phyloP scores from a whole-genome alignment of 2,113 vertebrate genomes.

The Bungarus multicinctus region DNA sequence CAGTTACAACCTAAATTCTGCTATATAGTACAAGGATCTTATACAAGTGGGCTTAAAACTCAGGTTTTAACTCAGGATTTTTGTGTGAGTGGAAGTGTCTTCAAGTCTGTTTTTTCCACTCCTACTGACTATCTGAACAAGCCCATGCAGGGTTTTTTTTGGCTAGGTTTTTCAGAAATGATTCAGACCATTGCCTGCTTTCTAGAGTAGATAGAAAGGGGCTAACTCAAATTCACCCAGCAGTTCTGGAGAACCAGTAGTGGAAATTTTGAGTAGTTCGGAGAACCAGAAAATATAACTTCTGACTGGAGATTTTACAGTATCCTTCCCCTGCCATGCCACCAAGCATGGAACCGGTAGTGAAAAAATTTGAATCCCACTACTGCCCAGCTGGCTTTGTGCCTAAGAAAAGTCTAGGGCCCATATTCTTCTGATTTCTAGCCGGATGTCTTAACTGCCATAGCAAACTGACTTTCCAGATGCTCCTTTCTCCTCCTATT shows the following conservation, averaged over 20 bases:
- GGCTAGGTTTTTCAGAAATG: neutral
- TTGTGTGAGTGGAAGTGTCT: neutral
- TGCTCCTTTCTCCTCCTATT: neutral
- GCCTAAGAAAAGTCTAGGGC: neutral
- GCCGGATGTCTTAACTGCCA: neutral
- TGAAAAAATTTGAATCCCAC: too few species aligned
- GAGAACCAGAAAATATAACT: too few species aligned
- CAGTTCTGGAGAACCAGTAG: too few species aligned
- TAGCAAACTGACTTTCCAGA: neutral
- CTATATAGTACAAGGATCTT: neutral
- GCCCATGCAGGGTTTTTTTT: neutral
- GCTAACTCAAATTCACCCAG: neutral
- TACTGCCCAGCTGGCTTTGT: neutral
- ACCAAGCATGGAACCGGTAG: too few species aligned
- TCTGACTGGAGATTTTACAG: too few species aligned
- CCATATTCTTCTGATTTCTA: neutral
- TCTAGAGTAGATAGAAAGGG: neutral
- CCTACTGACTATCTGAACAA: neutral
- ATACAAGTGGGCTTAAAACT: neutral
- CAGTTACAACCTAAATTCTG: neutral
- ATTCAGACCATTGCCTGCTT: neutral
- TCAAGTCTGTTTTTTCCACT: neutral
- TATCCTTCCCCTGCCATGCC: too few species aligned
- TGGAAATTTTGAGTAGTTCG: too few species aligned
- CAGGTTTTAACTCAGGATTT: neutral